phyloP scores from a whole-genome alignment of 2,113 vertebrate species.

The Motacilla alba region DNA sequence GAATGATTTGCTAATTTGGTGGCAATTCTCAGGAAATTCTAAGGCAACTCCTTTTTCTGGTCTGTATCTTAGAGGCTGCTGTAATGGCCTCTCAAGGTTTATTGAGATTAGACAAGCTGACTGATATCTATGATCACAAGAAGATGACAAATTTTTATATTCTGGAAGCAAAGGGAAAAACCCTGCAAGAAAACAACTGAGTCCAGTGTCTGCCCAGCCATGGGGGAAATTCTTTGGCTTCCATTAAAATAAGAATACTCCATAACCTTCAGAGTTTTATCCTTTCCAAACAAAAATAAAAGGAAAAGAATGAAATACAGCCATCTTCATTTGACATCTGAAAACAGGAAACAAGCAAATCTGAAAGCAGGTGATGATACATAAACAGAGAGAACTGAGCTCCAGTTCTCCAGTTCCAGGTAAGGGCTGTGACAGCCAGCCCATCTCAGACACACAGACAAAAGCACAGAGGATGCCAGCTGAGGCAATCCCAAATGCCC shows the following conservation, averaged over 20 bases:
- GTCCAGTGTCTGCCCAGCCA: not conserved
- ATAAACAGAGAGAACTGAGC: not conserved
- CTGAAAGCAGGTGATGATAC: not conserved
- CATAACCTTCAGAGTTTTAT: not conserved
- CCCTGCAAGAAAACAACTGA: not conserved
- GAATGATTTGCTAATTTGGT: not conserved
- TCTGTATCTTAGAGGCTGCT: not conserved
- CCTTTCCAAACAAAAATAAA: not conserved
- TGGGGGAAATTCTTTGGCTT: not conserved
- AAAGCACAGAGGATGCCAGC: not conserved
- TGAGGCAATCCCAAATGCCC: not conserved
- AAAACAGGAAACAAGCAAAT: not conserved
- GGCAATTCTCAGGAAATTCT: not conserved
- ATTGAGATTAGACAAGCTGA: not conserved
- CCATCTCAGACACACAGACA: not conserved
- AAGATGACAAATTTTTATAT: not conserved
- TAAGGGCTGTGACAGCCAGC: not conserved
- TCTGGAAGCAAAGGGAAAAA: not conserved
- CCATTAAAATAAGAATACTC: not conserved
- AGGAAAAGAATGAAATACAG: not conserved
- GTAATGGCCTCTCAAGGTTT: not conserved
- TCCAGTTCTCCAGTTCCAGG: not conserved
- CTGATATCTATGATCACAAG: not conserved
- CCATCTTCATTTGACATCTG: not conserved
- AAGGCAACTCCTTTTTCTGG: not conserved